These are phyloP conservation scores for Erythrocercus mccallii DNA, from an alignment of 2,113 vertebrate genomes.

Conservation along the genomic window DNA sequence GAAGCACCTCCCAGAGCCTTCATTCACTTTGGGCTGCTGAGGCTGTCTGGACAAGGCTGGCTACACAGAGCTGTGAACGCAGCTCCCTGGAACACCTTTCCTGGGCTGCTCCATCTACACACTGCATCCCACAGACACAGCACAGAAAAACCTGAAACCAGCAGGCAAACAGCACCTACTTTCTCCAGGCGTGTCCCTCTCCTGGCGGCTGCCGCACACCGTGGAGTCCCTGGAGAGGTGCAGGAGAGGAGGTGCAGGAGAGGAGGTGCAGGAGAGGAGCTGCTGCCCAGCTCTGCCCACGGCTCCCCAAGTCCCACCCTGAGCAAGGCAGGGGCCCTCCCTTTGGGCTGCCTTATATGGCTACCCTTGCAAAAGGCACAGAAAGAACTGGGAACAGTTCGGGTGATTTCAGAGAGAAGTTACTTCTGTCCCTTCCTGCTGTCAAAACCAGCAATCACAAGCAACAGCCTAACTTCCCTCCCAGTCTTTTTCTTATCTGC, in stretches of 20 bases:
- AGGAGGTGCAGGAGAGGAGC: background rate
- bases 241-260: background rate
- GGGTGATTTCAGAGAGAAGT: background rate
- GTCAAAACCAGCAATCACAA: background rate
- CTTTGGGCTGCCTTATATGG: constrained; percentile 31
- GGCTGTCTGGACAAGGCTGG: background rate
- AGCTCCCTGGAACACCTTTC: background rate
- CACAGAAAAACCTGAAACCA: background rate
- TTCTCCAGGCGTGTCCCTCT: background rate
- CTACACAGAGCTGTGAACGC: background rate
- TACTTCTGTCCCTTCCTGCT: background rate
- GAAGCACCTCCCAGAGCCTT: background rate
- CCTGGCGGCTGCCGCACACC: background rate
- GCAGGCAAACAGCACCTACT: background rate
- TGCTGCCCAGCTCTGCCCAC: background rate
- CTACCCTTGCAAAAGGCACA: background rate
- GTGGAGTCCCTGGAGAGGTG: background rate
- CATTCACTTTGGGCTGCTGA: background rate
- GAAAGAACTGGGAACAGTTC: background rate
- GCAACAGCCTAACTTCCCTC: background rate
- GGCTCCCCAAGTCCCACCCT: constrained; percentile 13
- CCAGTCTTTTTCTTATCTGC: background rate
- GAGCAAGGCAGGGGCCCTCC: background rate
- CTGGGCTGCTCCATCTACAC: background rate
- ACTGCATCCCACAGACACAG: background rate